Percentiles rank a stretch among this genome's conserved stretches.
phyloP scores from a whole-genome alignment of 2,113 vertebrate species.

The Neotoma lepida region DNA sequence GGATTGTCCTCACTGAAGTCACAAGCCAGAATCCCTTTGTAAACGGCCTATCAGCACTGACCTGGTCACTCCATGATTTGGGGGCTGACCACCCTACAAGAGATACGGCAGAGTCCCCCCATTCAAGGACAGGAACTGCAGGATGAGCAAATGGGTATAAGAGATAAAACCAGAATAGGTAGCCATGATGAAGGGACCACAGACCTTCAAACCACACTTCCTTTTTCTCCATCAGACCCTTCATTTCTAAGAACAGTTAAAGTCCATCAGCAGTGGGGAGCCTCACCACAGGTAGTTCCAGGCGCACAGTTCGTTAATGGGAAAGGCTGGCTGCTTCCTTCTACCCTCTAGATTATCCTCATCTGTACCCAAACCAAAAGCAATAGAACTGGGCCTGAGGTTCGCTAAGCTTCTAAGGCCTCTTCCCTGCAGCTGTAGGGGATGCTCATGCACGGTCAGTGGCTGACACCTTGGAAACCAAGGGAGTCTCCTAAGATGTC shows the following conservation, averaged over 20 bases:
- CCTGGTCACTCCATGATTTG: background rate
- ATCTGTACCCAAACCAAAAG: background rate
- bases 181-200: background rate
- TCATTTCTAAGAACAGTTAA: background rate
- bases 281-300: background rate
- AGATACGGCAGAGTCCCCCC: background rate
- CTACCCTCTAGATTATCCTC: background rate
- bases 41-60: background rate
- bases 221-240: background rate
- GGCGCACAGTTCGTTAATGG: background rate
- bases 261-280: background rate
- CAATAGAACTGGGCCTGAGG: background rate
- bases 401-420: background rate
- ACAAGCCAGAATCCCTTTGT: slow-evolving; percentile 13
- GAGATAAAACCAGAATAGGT: background rate
- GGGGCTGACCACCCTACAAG: background rate
- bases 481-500: background rate
- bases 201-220: background rate
- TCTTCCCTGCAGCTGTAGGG: background rate
- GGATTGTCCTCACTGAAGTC: slow-evolving; percentile 58
- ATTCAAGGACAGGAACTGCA: background rate
- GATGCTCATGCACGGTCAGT: background rate
- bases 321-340: background rate
- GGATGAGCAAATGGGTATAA: background rate
- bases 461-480: background rate